phyloP scores from a whole-genome alignment of 2,113 vertebrate genomes.

The Tyto alba region DNA sequence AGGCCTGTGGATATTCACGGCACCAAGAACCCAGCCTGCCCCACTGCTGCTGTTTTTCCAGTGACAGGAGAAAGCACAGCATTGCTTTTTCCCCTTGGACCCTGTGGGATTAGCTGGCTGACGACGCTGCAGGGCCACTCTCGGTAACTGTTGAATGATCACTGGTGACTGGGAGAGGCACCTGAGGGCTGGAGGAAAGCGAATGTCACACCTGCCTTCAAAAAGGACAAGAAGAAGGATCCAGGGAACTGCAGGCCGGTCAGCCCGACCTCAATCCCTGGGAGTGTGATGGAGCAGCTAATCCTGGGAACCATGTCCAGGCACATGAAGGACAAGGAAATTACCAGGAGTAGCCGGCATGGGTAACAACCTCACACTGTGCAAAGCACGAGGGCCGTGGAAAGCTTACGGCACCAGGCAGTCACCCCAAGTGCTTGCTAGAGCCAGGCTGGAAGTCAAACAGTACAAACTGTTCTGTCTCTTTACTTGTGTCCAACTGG shows the following conservation, averaged over 20 bases:
- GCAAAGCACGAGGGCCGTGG: background rate
- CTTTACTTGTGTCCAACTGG: background rate
- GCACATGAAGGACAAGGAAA: background rate
- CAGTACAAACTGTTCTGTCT: background rate
- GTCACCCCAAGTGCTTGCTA: background rate
- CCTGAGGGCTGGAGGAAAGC: background rate
- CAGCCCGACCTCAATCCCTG: background rate
- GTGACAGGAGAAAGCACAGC: background rate
- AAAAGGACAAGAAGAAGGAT: background rate
- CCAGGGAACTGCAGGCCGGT: background rate
- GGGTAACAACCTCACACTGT: background rate
- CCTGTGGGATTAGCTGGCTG: background rate
- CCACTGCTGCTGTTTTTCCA: background rate
- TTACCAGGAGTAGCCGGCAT: background rate
- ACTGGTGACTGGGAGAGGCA: background rate
- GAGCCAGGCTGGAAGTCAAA: background rate
- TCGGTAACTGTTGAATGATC: rapidly evolving
- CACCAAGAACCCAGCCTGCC: background rate
- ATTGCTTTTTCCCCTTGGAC: background rate
- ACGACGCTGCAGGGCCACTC: background rate
- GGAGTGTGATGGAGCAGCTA: background rate
- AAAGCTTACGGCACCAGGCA: background rate
- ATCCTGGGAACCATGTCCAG: background rate
- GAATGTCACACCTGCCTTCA: background rate
- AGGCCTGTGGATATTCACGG: background rate